Base-by-base conservation (phyloP, 2,888 invertebrate species). In the Clusia tigrina region DNA sequence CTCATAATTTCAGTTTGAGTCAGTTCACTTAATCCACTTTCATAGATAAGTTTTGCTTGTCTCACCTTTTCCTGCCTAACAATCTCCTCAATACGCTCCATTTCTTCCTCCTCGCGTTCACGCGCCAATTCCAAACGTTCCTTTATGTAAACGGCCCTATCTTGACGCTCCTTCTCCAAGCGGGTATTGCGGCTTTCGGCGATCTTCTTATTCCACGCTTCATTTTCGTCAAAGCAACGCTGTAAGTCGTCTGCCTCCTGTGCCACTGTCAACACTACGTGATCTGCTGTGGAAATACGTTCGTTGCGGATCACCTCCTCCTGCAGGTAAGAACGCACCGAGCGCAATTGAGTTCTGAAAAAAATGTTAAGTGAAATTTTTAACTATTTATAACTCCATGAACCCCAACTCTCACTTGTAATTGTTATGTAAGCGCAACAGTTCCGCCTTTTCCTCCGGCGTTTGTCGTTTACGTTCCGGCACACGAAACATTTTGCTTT, bases 401-500 rank as follows among this genome's bases (percentile, higher is more conserved):
- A 2, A 18, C 20, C 26, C 52, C 60, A 17, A 23, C 2, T 62
- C 64, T 62, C 58, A 82, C 83, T 88, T 88, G 76, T 94, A 94
- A 76, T 89, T 89, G 69, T 91, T 90, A 77, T 87, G 85, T 54
- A 94, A 85, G 54, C 91, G 86, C 71, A 84, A 76, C 1, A 92
- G 78, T 82, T 94, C 94, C 1, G 84, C 68, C 0, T 74, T 71
- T 74, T 95, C 94, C 42, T 91, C 91, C 63, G 77, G 73, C 0
- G 89, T 85, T 54, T 90, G 78, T 64, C 80, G 81, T 20, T 87
- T 87, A 51, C 87, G 87, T 71, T 85, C 85, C 0, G 91, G 89
- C 64, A 94, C 86, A 68, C 89, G 88, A 82, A 88, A 94, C 54
- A 91, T 69, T 85, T 94, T 95, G 70, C 88, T 89, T 84, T 91